Percentiles rank a stretch among this genome's conserved stretches.
These are phyloP conservation scores for Sylvilagus floridanus DNA, from an alignment of 2,797 vertebrate species.

Conservation along the genomic window DNA sequence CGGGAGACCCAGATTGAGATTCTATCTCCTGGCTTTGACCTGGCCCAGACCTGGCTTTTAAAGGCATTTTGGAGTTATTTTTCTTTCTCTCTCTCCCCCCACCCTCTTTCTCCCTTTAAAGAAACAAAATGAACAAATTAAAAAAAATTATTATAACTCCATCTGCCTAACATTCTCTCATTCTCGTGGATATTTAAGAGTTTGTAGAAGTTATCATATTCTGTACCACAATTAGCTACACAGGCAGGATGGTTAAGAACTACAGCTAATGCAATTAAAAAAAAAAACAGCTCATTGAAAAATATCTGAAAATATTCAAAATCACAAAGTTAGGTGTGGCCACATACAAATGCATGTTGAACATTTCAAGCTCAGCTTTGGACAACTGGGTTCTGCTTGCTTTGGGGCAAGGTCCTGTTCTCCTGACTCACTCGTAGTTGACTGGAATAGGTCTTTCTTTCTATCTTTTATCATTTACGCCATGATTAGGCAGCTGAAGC, in stretches of 20 bases:
- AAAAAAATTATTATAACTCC: background rate
- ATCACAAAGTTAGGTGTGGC: background rate
- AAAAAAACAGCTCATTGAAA: conserved; percentile 1
- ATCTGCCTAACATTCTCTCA: background rate
- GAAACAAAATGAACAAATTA: no score
- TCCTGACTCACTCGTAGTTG: background rate
- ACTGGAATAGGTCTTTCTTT: background rate
- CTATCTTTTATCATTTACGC: background rate
- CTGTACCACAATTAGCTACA: background rate
- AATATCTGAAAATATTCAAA: conserved; percentile 53
- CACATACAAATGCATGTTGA: background rate
- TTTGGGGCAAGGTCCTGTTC: conserved; percentile 23
- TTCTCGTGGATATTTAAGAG: background rate
- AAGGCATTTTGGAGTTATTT: no score
- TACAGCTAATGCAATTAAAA: background rate
- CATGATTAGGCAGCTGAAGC: background rate
- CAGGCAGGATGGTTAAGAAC: background rate
- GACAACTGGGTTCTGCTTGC: background rate
- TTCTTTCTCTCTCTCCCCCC: no score
- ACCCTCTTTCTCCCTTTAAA: no score
- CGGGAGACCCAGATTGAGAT: no score
- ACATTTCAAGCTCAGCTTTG: background rate
- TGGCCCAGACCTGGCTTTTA: no score
- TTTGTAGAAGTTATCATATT: background rate
- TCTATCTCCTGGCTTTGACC: no score